A percentile compares a stretch with the other conserved stretches of the same genome.
Evolutionary conservation across 2,888 invertebrate species (phyloP).

Genomic region (Halictus ligatus): DNA sequence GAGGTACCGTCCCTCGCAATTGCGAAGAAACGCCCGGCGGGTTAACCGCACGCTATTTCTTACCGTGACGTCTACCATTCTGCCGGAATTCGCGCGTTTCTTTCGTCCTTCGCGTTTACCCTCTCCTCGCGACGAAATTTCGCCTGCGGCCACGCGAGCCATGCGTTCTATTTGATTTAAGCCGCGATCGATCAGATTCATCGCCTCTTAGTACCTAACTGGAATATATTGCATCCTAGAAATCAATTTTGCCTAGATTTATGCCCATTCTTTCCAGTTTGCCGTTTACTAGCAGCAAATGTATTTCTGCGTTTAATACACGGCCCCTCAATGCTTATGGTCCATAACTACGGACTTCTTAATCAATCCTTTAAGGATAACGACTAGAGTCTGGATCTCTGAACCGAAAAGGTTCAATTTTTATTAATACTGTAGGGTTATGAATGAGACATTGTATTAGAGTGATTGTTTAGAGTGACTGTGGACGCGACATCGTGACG

Average conservation of each 20-base stretch:
- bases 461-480: too few species aligned
- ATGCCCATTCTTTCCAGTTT: not conserved
- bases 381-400: too few species aligned
- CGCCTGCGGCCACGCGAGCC: slow-evolving; percentile 19
- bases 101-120: not conserved
- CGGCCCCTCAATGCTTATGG: too few species aligned
- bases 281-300: not conserved
- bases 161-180: not conserved
- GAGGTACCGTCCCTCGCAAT: slow-evolving; percentile 62
- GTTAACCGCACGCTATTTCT: slow-evolving; percentile 63
- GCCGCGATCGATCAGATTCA: not conserved
- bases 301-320: not conserved
- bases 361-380: too few species aligned
- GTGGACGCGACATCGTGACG: too few species aligned
- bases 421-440: too few species aligned
- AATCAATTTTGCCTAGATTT: not conserved
- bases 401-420: too few species aligned
- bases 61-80: slow-evolving; percentile 53
- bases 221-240: not conserved
- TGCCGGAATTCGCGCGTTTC: slow-evolving; percentile 37
- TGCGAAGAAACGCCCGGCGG: slow-evolving; percentile 58
- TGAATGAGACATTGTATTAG: too few species aligned
- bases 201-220: not conserved
- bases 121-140: slow-evolving; percentile 14
- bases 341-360: too few species aligned